These are phyloP conservation scores for Chloroceryle inda DNA, from an alignment of 2,797 vertebrate genomes.

Conservation along the genomic window DNA sequence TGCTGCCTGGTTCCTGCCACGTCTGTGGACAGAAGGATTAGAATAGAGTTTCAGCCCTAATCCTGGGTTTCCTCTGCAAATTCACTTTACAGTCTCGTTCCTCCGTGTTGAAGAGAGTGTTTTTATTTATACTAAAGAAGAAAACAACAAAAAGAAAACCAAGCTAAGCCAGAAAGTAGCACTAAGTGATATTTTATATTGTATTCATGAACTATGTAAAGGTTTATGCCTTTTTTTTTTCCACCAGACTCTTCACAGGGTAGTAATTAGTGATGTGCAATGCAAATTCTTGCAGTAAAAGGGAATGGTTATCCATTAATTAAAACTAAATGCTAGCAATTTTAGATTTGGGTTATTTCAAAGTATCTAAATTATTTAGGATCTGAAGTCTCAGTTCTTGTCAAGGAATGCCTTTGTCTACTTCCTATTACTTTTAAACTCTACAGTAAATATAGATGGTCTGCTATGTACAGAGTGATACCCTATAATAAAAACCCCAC, in stretches of 20 bases:
- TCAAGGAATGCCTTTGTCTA: not conserved
- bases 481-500: not conserved
- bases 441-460: not conserved
- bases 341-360: slow-evolving; percentile 5
- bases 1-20: not conserved
- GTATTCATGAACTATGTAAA: not conserved
- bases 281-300: slow-evolving; percentile 17
- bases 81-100: slow-evolving; percentile 2
- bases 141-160: too few relatives aligned
- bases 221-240: not conserved
- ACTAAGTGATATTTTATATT: not conserved
- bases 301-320: not conserved
- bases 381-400: not conserved
- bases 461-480: not conserved
- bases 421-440: not conserved
- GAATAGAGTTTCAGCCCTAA: slow-evolving; percentile 48
- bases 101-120: not conserved
- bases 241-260: not conserved
- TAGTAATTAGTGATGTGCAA: not conserved
- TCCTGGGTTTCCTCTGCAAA: slow-evolving; percentile 33
- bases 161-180: too few relatives aligned
- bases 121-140: not conserved
- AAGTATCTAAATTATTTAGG: not conserved
- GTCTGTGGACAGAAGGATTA: slow-evolving; percentile 55
- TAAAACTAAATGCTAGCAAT: not conserved